These are phyloP conservation scores for Marasmarcha lunaedactyla DNA, from an alignment of 2,888 invertebrate species.

Conservation along the genomic window DNA sequence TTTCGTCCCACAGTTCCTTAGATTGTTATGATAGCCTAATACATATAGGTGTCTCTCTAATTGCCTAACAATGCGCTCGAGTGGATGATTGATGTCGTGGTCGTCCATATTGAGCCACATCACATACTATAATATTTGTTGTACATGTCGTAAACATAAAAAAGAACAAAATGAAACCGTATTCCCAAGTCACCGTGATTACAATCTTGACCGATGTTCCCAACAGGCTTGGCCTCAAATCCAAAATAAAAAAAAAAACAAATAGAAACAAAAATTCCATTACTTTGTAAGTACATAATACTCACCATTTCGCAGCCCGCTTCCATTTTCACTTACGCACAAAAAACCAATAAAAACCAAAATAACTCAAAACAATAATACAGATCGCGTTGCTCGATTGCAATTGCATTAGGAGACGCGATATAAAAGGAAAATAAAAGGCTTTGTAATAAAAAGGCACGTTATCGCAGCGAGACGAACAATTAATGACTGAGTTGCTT, in stretches of 20 bases:
- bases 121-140: too few relatives aligned
- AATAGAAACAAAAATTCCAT: not conserved
- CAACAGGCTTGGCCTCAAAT: too few relatives aligned
- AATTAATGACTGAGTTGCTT: slow-evolving; percentile 50
- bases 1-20: slow-evolving; percentile 41
- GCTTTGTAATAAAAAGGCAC: slow-evolving; percentile 49
- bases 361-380: slow-evolving; percentile 42
- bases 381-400: slow-evolving; percentile 52
- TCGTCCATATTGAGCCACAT: too few relatives aligned
- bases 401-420: slow-evolving; percentile 60
- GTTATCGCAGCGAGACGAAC: slow-evolving; percentile 51
- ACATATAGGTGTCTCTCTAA: slow-evolving; percentile 37
- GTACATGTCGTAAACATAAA: too few relatives aligned
- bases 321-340: slow-evolving; percentile 50
- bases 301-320: slow-evolving; percentile 42
- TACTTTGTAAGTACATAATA: slow-evolving; percentile 18
- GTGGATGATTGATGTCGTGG: slow-evolving; percentile 12
- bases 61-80: slow-evolving; percentile 56
- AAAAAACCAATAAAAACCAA: slow-evolving; percentile 45
- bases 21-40: slow-evolving; percentile 53
- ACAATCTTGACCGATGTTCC: too few relatives aligned
- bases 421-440: slow-evolving; percentile 58
- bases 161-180: too few relatives aligned
- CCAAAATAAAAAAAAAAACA: slow-evolving; percentile 1
- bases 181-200: too few relatives aligned